A percentile compares a stretch with the other conserved stretches of the same genome.
These are phyloP conservation scores for Coregonus suidteri DNA, from an alignment of 2,797 vertebrate genomes.

Conservation along the genomic window DNA sequence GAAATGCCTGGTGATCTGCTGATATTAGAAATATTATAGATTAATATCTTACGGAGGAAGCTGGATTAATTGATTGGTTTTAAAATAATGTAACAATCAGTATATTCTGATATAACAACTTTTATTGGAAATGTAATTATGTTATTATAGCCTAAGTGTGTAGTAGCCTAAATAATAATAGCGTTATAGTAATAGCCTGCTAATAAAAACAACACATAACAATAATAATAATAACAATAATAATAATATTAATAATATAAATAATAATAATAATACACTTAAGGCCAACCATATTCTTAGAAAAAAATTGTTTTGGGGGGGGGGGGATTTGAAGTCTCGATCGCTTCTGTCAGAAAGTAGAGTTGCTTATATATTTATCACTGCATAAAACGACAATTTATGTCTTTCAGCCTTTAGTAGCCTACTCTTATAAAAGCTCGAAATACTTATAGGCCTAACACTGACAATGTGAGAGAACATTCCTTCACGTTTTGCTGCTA, in stretches of 20 bases:
- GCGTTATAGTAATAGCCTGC: background rate
- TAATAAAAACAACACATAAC: background rate
- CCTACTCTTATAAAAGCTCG: background rate
- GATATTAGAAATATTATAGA: background rate
- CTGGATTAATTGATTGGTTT: background rate
- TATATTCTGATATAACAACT: background rate
- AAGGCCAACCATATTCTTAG: background rate
- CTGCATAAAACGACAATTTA: no score
- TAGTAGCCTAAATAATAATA: background rate
- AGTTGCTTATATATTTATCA: background rate
- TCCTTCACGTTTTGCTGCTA: background rate
- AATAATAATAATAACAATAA: conserved; percentile 4
- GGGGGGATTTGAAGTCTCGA: background rate
- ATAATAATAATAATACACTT: background rate
- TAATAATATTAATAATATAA: background rate
- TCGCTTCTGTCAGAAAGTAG: background rate
- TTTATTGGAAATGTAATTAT: background rate
- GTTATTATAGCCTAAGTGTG: background rate
- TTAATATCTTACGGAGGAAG: background rate
- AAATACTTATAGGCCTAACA: background rate
- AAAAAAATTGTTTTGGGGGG: no score
- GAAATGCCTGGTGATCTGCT: background rate
- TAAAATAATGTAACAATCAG: background rate
- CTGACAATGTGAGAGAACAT: background rate
- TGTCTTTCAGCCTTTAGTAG: no score